Conservation (phyloP, 2,797 vertebrate species). For the Scolopax bukidnonensis region DNA sequence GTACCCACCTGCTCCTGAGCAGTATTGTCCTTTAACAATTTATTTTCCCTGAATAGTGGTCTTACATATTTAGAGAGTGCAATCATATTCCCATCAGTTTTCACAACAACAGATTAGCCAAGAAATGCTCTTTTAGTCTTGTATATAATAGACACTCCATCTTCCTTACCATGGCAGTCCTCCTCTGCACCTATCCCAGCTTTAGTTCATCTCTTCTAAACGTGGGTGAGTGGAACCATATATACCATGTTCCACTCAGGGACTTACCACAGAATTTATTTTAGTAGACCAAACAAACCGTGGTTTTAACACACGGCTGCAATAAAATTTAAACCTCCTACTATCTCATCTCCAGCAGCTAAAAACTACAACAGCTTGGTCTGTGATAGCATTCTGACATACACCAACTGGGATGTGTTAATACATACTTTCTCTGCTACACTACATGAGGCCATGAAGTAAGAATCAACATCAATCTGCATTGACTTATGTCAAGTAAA, state of each 20-base stretch:
- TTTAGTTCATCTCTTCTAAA: background rate
- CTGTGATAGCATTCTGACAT: background rate
- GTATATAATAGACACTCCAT: background rate
- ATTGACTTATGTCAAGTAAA: background rate
- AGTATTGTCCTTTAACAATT: background rate
- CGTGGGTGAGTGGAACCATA: background rate
- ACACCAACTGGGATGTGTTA: background rate
- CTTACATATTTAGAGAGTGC: background rate
- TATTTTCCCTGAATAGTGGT: background rate
- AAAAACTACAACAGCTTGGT: background rate
- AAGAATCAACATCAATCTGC: background rate
- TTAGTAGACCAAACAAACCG: background rate
- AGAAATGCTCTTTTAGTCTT: background rate
- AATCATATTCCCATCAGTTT: background rate
- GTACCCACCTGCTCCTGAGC: background rate
- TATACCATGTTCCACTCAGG: background rate
- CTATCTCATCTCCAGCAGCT: background rate
- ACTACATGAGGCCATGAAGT: background rate
- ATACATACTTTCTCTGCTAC: background rate
- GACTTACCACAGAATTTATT: background rate
- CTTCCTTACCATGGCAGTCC: background rate
- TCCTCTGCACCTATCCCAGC: background rate
- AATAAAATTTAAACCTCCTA: background rate
- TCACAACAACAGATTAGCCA: background rate
- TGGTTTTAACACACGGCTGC: background rate